Percentiles rank a stretch among this genome's conserved stretches.
These are phyloP conservation scores for Lepidochitona cinerea DNA, from an alignment of 2,888 invertebrate genomes.

Conservation along the genomic window DNA sequence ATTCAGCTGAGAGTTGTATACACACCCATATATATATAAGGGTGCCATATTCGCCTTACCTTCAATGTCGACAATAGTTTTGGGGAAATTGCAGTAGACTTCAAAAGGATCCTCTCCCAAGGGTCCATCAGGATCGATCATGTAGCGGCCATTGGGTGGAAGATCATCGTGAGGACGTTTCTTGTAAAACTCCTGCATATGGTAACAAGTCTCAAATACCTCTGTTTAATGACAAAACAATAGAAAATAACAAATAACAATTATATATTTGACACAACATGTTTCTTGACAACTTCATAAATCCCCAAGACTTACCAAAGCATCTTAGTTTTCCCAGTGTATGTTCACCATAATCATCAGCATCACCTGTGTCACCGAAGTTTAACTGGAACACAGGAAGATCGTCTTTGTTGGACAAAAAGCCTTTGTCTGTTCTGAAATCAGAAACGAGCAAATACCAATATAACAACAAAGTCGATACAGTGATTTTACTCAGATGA, in stretches of 20 bases:
- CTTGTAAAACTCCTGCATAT: conserved; percentile 5
- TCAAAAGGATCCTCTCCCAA: not conserved
- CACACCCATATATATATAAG: too few species aligned
- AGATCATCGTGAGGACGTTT: not conserved
- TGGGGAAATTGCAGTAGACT: not conserved
- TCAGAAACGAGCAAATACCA: too few species aligned
- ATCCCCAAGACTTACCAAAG: not conserved
- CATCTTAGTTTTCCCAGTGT: not conserved
- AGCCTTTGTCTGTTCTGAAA: conserved; percentile 19
- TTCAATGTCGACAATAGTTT: not conserved
- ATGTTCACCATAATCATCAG: not conserved
- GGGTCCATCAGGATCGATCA: not conserved
- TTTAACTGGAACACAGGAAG: conserved; percentile 19
- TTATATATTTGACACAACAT: too few species aligned
- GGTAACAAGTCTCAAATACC: conserved; percentile 5
- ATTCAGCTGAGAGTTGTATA: too few species aligned
- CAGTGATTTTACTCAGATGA: too few species aligned
- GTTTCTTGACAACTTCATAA: too few species aligned
- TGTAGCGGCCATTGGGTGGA: not conserved
- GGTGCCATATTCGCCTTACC: too few species aligned
- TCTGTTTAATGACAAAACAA: not conserved
- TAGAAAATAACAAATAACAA: too few species aligned
- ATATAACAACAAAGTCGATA: too few species aligned
- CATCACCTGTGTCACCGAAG: conserved; percentile 5
- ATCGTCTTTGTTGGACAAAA: conserved; percentile 20